These are phyloP conservation scores for Disparrhopalites patrizii DNA, from an alignment of 2,888 invertebrate genomes.

Conservation along the genomic window DNA sequence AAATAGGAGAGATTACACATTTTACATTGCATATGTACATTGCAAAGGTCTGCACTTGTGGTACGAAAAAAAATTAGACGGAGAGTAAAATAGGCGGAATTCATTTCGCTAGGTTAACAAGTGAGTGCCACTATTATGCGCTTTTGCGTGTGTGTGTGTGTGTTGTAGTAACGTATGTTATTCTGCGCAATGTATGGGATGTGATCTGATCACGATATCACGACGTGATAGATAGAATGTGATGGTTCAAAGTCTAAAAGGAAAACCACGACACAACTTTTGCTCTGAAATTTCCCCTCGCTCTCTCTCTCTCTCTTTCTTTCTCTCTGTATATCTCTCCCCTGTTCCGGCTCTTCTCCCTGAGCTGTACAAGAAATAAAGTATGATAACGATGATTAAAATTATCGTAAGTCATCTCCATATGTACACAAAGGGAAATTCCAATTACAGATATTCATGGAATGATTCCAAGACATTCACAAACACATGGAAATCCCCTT, in stretches of 20 bases:
- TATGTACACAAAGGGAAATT: background rate
- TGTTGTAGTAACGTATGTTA: background rate
- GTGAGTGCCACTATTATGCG: too few species aligned
- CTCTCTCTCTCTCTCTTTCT: background rate
- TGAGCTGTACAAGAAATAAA: background rate
- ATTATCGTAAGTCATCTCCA: background rate
- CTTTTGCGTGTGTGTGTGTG: too few species aligned
- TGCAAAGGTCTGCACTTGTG: too few species aligned
- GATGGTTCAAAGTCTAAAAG: conserved; percentile 17
- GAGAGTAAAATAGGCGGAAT: too few species aligned
- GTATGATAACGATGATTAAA: background rate
- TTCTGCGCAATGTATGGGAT: background rate
- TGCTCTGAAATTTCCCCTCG: background rate
- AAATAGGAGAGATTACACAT: too few species aligned
- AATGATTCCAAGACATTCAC: background rate
- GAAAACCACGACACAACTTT: background rate
- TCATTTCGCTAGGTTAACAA: too few species aligned
- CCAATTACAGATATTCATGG: background rate
- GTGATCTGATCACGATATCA: conserved; percentile 17
- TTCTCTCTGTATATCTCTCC: background rate
- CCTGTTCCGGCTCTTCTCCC: background rate
- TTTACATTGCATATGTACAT: too few species aligned
- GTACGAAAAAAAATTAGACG: too few species aligned
- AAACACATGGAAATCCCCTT: too few species aligned
- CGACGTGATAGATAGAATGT: conserved; percentile 10